A percentile compares a stretch with the other conserved stretches of the same genome.
Evolutionary conservation across 2,888 invertebrate genomes (phyloP).

Genomic region (Orthosia gracilis): DNA sequence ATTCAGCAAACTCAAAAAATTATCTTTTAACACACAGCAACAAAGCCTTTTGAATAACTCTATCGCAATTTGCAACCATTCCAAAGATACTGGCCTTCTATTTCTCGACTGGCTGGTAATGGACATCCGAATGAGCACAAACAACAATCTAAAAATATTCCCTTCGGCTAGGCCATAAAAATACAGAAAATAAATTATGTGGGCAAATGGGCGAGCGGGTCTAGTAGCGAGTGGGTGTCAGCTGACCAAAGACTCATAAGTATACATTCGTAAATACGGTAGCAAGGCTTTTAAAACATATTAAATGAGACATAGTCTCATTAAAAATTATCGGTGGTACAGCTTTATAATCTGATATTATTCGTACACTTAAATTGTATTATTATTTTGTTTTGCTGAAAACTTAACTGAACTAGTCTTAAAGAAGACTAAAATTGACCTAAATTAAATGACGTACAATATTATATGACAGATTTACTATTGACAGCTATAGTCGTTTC

Average conservation of each 20-base stretch:
- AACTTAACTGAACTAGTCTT: background rate
- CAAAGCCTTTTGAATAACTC: background rate
- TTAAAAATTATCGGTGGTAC: background rate
- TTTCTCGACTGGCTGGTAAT: constrained; percentile 19
- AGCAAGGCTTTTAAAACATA: background rate
- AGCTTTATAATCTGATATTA: background rate
- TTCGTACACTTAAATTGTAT: background rate
- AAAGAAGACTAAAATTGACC: background rate
- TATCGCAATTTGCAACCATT: constrained; percentile 7
- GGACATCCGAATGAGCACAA: constrained; percentile 10
- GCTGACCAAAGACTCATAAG: no score
- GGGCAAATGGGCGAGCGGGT: no score
- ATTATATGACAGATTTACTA: background rate
- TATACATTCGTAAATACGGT: background rate
- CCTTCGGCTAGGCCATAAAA: background rate
- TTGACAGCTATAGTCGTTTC: background rate
- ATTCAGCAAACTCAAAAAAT: background rate
- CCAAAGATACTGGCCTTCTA: background rate
- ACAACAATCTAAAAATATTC: constrained; percentile 20
- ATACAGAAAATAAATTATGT: no score
- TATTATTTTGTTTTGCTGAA: background rate
- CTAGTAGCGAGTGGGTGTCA: no score
- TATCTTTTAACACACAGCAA: background rate
- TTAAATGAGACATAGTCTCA: constrained; percentile 1
- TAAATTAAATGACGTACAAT: background rate